Base-by-base conservation (phyloP, 2,888 invertebrate species). In the Nycteola revayana region DNA sequence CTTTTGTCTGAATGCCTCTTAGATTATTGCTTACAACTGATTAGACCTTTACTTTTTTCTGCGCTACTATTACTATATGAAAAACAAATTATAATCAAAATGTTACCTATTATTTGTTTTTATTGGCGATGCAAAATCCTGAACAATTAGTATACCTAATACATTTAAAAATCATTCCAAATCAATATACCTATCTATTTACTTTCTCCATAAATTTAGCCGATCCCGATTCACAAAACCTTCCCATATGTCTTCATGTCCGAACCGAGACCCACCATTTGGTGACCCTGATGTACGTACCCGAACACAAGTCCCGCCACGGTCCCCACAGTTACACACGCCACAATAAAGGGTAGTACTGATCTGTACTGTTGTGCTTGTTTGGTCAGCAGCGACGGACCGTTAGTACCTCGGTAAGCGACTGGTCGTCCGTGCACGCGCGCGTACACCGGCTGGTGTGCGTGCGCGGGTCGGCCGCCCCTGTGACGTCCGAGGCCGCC, bases 371-470 rank as follows among this genome's bases (percentile, higher is more conserved):
- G 72, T 86, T 86, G 75, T 84, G 84, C 86, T 88, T 87, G 84
- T 86, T 85, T 85, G 87, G 85, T 85, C 87, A 85, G 87, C 87
- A 85, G 87, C 87, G 72, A 84, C 86, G 87, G 87, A 85, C 82
- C 86, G 86, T 77, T 86, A 88, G 86, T 79, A 70, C 77, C 82
- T 84, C 83, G 87, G 87, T 88, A 88, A 88, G 87, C 84, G 78
- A 77, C 68, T 68, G 66, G 66, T 63, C 71, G 76, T 71, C 58
- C 65, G 80, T 75, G 70, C 68, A 75, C 68, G 77, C 71, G 68
- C 77, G 69, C 78, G 72, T 55, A 65, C 75, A 69, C 66, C 70
- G 71, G 40, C 47, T 64, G 75, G 76, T 61, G 73, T 69, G 60
- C 73, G 79, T 67, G 78, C 74, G 78, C 73, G 80, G 78, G 75